phyloP scores from a whole-genome alignment of 2,888 invertebrate genomes.

The Allacma fusca region DNA sequence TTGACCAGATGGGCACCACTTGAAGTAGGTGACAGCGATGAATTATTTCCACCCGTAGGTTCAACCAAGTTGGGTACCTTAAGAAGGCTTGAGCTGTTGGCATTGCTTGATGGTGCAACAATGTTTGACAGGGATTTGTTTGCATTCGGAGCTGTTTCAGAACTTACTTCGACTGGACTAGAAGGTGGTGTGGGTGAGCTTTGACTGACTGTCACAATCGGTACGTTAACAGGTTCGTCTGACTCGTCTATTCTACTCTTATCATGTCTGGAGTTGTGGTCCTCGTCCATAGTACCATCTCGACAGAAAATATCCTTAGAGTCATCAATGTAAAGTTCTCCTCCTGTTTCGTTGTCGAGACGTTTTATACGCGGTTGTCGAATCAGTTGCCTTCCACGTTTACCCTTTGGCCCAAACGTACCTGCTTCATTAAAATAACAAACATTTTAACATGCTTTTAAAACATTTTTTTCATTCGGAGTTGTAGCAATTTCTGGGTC shows the following conservation, averaged over 20 bases:
- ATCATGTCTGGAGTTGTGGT: not conserved
- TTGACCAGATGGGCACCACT: slow-evolving; percentile 57
- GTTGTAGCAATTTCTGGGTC: no score
- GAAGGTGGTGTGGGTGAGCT: slow-evolving; percentile 61
- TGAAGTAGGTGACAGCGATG: not conserved
- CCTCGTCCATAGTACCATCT: slow-evolving; percentile 19
- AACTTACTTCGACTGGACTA: slow-evolving; percentile 48
- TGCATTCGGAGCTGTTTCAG: slow-evolving; percentile 10
- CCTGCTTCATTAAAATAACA: not conserved
- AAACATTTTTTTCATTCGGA: no score
- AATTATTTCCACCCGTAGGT: not conserved
- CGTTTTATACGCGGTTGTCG: slow-evolving; percentile 73
- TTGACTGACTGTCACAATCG: slow-evolving; percentile 60
- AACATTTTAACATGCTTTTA: no score
- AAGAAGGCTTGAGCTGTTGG: slow-evolving; percentile 13
- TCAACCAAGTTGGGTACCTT: slow-evolving; percentile 34
- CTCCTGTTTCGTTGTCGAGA: slow-evolving; percentile 46
- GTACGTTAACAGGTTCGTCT: slow-evolving; percentile 47
- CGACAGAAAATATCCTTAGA: not conserved
- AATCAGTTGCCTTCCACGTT: slow-evolving; percentile 72
- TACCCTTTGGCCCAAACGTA: slow-evolving; percentile 50
- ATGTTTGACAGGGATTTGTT: slow-evolving; percentile 7
- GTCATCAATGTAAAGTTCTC: slow-evolving; percentile 41
- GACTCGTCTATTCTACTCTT: not conserved
- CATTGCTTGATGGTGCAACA: not conserved